A percentile compares a stretch with the other conserved stretches of the same genome.
Conservation (phyloP, 2,113 vertebrate species). For the Aepyceros melampus region DNA sequence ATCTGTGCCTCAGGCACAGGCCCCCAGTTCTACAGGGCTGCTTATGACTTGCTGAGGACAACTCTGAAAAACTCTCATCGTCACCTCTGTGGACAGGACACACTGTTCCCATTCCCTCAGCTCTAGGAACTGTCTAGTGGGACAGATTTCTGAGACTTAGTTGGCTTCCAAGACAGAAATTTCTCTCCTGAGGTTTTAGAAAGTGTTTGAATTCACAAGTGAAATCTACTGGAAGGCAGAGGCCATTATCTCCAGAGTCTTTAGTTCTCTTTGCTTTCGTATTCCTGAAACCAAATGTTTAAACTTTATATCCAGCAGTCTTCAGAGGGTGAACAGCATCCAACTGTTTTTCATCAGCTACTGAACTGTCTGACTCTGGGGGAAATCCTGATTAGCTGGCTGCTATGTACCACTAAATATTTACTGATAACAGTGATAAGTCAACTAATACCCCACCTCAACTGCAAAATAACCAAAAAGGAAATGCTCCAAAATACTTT, state of each 20-base stretch:
- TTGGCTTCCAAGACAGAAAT: constrained; percentile 2
- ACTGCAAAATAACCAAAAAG: constrained; percentile 10
- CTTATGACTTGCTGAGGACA: background rate
- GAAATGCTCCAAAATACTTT: constrained; percentile 19
- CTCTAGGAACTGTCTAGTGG: background rate
- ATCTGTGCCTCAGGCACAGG: background rate
- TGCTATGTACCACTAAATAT: background rate
- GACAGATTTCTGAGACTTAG: background rate
- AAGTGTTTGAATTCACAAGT: background rate
- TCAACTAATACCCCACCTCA: background rate
- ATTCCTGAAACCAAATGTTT: constrained; percentile 39
- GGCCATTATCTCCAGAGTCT: background rate
- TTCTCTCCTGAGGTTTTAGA: constrained; percentile 17
- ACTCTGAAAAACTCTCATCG: background rate
- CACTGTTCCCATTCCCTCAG: background rate
- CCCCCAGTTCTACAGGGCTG: background rate
- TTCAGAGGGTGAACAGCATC: background rate
- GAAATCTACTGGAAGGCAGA: constrained; percentile 23
- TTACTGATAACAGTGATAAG: background rate
- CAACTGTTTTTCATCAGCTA: background rate
- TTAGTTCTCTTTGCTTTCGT: constrained; percentile 2
- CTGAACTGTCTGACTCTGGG: background rate
- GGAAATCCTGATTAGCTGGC: background rate
- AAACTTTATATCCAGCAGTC: background rate
- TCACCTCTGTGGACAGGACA: background rate